Evolutionary conservation across 2,113 vertebrate genomes (phyloP), one percentile per base, ranked within the genome.

Genomic region (Archocentrus centrarchus): DNA sequence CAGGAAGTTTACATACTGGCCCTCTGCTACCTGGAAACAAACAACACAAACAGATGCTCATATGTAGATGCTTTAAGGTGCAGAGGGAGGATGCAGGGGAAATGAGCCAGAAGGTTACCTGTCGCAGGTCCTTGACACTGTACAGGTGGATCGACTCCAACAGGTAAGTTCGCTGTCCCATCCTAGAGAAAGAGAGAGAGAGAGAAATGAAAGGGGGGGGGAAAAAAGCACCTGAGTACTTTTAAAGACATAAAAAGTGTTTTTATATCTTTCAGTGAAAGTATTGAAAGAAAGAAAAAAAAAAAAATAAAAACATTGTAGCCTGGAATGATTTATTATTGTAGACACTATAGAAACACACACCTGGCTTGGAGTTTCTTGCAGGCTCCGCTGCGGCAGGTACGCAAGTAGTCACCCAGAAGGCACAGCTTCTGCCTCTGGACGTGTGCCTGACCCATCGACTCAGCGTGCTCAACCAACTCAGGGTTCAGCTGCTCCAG

Each of bases 381-480:
- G 75, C 96, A 89, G 86, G 97, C 97, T 0, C 96, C 96, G 0
- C 98, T 99, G 84, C 98, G 97, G 89, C 98, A 99, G 86, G 97
- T 94, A 75, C 94, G 87, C 66, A 99, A 92, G 84, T 99, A 99
- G 85, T 99, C 98, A 0, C 97, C 98, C 30, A 99, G 93, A n/a
- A 99, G 95, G 47, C 97, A 96, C n/a, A 99, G 96, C 89, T 93
- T 96, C 75, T 97, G 96, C 18, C 98, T 94, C 87, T 96, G 95
- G 32, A 10, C 83, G 18, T 89, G 91, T 6, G 97, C 94, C 41
- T 91, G 92, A 3, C 83, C 81, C 97, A 99, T 97, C 70, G 81
- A 93, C 59, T 97, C 97, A 1, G 97, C 89, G 0, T 99, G 98
- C 6, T 92, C 89, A 0, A 97, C 96, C 63, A 99, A 93, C 6